Evolutionary conservation across 2,888 invertebrate species (phyloP), one percentile per base, ranked within the genome.

Genomic region (Stenolophus ochropezus): DNA sequence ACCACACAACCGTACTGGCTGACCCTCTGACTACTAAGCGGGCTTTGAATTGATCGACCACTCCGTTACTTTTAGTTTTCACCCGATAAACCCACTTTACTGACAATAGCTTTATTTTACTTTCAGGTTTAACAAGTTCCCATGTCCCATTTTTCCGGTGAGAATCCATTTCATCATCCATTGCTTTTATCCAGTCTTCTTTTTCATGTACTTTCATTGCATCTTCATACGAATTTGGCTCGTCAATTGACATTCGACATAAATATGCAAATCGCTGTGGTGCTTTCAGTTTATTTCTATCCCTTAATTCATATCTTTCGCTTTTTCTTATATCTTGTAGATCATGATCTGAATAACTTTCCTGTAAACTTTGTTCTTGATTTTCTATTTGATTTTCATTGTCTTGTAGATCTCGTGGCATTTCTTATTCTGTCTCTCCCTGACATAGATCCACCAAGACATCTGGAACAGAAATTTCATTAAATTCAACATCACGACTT

Each of bases 401-500:
- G 5, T 33, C 33, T 33, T 33, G 6, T 33, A 8, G 33, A 33
- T 8, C 16, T 16, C 53, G 1, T 16, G 20, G 18, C 2, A 8
- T 51, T 8, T 4, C 53, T 4, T 4, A 3, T 51, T 51, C 53
- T 18, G 2, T 73, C 16, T 73, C 73, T 47, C 20, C 47, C 16
- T 18, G 4, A 42, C 5, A 16, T 6, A 73, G 23, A 18, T 73
- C 27, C 25, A 25, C 23, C 25, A 25, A 65, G 18, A 4, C 27
- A 8, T 73, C 42, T n/a, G 33, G 33, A 27, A 27, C 42, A 51
- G 49, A 76, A 25, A 76, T 82, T 14, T 58, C 2, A 1, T 58
- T 25, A 8, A 83, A 83, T 25, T 56, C 82, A 0, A 83, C 61
- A 80, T 84, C 82, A 0, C 83, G 82, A 0, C 81, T 74, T 0